Evolutionary conservation across 2,888 invertebrate genomes (phyloP).

Genomic region (Tiliacea aurago): DNA sequence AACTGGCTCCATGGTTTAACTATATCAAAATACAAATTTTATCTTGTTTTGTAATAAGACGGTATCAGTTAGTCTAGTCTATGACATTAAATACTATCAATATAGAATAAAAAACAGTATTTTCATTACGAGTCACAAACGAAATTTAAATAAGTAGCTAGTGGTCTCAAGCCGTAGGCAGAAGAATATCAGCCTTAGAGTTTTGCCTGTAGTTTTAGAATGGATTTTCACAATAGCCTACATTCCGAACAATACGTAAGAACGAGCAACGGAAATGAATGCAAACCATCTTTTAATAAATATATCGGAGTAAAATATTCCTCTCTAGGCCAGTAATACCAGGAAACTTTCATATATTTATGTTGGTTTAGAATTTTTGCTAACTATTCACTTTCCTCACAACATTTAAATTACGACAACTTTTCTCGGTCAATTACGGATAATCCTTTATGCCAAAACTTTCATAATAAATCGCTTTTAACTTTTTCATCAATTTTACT

Average conservation of each 20-base stretch:
- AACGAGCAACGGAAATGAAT: constrained; percentile 49
- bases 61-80: too few species aligned
- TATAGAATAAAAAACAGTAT: too few species aligned
- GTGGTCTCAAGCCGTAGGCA: constrained; percentile 11
- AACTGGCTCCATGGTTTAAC: too few species aligned
- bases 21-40: too few species aligned
- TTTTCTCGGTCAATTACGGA: constrained; percentile 27
- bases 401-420: constrained; percentile 8
- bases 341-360: background rate
- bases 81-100: too few species aligned
- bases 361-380: background rate
- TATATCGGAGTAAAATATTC: constrained; percentile 36
- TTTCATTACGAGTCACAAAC: background rate
- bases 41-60: too few species aligned
- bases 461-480: constrained; percentile 34
- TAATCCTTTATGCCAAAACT: constrained; percentile 31
- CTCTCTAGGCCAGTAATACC: constrained; percentile 21
- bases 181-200: constrained; percentile 28
- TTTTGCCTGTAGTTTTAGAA: constrained; percentile 30
- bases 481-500: constrained; percentile 36
- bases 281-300: constrained; percentile 48
- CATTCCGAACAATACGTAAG: constrained; percentile 48
- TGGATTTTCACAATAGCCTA: constrained; percentile 51
- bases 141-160: constrained; percentile 9
- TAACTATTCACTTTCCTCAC: background rate